phyloP scores from a whole-genome alignment of 2,113 vertebrate genomes.

The Cryptomyrus ogoouensis region DNA sequence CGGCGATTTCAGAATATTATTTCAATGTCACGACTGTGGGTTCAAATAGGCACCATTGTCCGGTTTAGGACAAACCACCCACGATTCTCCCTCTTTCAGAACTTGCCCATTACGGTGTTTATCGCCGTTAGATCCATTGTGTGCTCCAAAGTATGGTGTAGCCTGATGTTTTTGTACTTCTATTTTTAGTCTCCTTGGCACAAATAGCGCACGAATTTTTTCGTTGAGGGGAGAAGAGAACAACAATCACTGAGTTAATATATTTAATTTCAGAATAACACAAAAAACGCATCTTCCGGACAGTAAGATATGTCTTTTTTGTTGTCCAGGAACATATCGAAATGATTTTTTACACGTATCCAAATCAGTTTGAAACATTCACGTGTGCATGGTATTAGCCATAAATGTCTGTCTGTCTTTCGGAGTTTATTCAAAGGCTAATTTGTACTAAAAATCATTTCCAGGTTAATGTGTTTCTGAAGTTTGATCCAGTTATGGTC shows the following conservation, averaged over 20 bases:
- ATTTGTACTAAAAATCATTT: neutral
- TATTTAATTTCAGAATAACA: neutral
- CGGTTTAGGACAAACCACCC: neutral
- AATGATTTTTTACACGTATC: neutral
- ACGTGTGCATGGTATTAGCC: neutral
- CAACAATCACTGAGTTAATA: neutral
- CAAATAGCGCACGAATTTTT: neutral
- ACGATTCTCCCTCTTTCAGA: constrained; percentile 1
- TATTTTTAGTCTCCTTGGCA: neutral
- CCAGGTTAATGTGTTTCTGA: neutral
- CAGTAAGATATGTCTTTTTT: neutral
- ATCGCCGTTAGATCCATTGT: neutral
- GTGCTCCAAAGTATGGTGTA: neutral
- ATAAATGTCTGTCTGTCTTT: neutral
- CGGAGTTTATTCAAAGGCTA: neutral
- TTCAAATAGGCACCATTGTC: constrained; percentile 11
- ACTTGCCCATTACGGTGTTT: neutral
- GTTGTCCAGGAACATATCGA: neutral
- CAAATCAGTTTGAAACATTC: neutral
- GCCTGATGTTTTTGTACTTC: neutral
- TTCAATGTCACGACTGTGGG: neutral
- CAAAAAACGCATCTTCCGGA: neutral
- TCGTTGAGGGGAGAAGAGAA: neutral
- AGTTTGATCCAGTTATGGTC: neutral
- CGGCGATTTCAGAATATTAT: neutral